Evolutionary conservation across 2,113 vertebrate genomes (phyloP).

Genomic region (Pseudorasbora parva): DNA sequence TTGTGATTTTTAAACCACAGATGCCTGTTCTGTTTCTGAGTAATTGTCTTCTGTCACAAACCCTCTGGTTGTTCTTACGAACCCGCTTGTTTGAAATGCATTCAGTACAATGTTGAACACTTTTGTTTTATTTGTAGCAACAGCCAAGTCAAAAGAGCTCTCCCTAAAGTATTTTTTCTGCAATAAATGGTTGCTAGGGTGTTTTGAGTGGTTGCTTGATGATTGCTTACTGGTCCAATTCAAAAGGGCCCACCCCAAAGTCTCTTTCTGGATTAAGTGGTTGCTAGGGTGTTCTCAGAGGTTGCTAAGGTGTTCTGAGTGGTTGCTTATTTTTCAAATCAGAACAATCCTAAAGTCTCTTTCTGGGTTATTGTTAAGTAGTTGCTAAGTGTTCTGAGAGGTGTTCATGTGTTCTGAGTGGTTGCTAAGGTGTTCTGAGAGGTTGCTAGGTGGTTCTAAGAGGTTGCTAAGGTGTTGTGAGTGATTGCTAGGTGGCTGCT

Average conservation of each 20-base stretch:
- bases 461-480: not conserved
- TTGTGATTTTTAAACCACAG: not conserved
- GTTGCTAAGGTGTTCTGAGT: not conserved
- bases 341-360: not conserved
- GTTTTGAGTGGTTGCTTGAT: not conserved
- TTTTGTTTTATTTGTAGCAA: not conserved
- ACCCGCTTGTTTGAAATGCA: not conserved
- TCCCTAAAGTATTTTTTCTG: not conserved
- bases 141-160: not conserved
- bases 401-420: not conserved
- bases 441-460: too few relatives aligned
- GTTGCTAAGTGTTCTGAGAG: too few relatives aligned
- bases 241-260: not conserved
- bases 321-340: not conserved
- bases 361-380: not conserved
- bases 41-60: slow-evolving; percentile 17
- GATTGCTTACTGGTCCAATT: too few relatives aligned
- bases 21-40: not conserved
- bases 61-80: not conserved
- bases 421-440: not conserved
- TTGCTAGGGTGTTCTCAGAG: not conserved
- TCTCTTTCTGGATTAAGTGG: not conserved
- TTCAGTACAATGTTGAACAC: not conserved
- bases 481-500: not conserved
- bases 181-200: not conserved